Conservation (phyloP, 2,797 vertebrate species). For the Cheirogaleus major region DNA sequence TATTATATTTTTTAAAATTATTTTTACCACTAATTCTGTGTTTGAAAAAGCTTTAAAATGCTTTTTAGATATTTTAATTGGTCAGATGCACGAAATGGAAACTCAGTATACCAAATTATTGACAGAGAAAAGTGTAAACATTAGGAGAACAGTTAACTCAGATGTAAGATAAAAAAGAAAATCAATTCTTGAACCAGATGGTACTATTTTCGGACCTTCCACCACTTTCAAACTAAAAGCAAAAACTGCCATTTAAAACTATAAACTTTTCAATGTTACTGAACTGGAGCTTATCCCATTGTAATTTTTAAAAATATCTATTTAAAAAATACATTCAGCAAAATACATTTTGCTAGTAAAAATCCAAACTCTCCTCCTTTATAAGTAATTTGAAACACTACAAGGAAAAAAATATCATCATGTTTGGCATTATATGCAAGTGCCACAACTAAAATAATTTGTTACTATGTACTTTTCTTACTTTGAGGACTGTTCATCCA, state of each 20-base stretch:
- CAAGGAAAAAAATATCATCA: background rate
- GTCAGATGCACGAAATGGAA: background rate
- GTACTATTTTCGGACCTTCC: conserved; percentile 30
- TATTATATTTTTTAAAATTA: background rate
- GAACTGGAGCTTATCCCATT: background rate
- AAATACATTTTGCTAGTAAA: background rate
- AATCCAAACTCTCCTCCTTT: background rate
- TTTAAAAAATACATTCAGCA: background rate
- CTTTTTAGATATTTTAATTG: conserved; percentile 34
- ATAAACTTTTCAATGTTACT: conserved; percentile 11
- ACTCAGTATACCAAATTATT: background rate
- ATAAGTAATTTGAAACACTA: conserved; percentile 50
- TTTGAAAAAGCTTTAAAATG: conserved; percentile 22
- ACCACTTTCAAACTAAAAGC: conserved; percentile 49
- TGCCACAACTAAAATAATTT: conserved; percentile 15
- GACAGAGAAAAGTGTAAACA: background rate
- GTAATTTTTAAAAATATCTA: background rate
- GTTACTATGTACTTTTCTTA: conserved; percentile 32
- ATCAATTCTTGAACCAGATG: background rate
- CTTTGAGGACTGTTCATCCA: conserved; percentile 6
- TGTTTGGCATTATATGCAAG: background rate
- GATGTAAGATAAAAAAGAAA: background rate
- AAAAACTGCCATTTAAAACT: conserved; percentile 60
- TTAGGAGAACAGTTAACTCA: background rate
- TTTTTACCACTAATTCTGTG: background rate